Base-by-base conservation (phyloP, 1,140 invertebrate genomes). In the Leptonema lineaticorne region DNA sequence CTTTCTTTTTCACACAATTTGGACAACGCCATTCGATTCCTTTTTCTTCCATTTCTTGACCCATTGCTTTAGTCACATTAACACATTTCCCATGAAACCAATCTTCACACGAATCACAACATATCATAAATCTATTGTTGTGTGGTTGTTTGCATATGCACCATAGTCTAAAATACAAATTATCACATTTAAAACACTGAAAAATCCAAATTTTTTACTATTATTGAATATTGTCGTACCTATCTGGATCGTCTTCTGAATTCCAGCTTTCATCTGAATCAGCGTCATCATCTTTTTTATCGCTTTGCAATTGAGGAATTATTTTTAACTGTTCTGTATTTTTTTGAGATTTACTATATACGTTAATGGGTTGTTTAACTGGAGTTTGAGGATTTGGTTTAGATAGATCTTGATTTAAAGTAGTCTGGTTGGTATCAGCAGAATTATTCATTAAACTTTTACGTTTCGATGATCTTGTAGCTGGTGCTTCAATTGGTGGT, bases 71-170 rank as follows among this genome's bases (percentile, higher is more conserved):
- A 14, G 93, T 95, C 4, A 98, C 90, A 69, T 93, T 93, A 5
- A 98, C 95, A 83, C 95, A 98, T 75, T 92, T 94, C 6, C 96
- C 96, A 79, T 98, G 96, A 76, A 94, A 98, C 96, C 96, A 98
- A 75, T 97, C 94, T 78, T 96, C 92, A 80, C 96, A 98, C 0
- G 87, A 86, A 79, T 98, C 96, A 78, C 96, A 98, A 77, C 94
- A 95, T 75, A 98, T 98, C 96, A 98, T 98, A 78, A 98, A 98
- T 28, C 94, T 86, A 81, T 97, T 96, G 75, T 96, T 95, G 78
- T 98, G 94, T 0, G 95, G 96, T 75, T 95, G 92, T 74, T 91
- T 89, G 77, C 96, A 98, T 75, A 97, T 92, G 79, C 96, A 98
- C 94, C 95, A 98, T 22, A 97, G 82, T 74, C 81, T 83, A 65